phyloP scores from a whole-genome alignment of 2,888 invertebrate species.

The Sphecodes monilicornis region DNA sequence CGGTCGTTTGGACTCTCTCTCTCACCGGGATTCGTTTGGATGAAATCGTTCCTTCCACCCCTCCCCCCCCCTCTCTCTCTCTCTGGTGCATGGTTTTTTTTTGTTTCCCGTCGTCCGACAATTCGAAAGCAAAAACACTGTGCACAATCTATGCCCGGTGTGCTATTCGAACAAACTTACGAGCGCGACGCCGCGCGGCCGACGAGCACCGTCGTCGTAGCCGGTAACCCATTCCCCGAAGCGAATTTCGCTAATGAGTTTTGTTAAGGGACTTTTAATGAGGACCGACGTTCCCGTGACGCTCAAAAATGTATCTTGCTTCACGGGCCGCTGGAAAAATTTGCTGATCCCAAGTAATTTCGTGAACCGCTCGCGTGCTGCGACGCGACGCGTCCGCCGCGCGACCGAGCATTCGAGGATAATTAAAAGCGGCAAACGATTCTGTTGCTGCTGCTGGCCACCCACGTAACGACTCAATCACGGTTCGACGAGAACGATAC shows the following conservation, averaged over 20 bases:
- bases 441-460: neutral
- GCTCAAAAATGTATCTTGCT: conserved; percentile 63
- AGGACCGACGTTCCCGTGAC: conserved; percentile 48
- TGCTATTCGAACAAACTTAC: conserved; percentile 58
- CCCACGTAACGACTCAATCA: conserved; percentile 49
- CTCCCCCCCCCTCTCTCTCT: neutral
- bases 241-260: conserved; percentile 66
- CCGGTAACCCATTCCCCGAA: conserved; percentile 54
- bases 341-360: conserved; percentile 56
- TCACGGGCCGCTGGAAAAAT: conserved; percentile 54
- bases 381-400: conserved; percentile 1
- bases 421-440: conserved; percentile 53
- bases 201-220: conserved; percentile 50
- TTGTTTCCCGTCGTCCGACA: conserved; percentile 40
- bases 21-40: neutral
- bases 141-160: conserved; percentile 12
- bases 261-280: conserved; percentile 66
- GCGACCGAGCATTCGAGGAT: conserved; percentile 29
- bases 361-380: neutral
- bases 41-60: conserved; percentile 10
- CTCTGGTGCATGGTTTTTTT: neutral
- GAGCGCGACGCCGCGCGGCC: conserved; percentile 15
- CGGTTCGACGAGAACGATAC: conserved; percentile 43
- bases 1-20: conserved; percentile 13
- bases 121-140: conserved; percentile 40